These are phyloP conservation scores for Setophaga petechia DNA, from an alignment of 2,113 vertebrate species.

Conservation along the genomic window DNA sequence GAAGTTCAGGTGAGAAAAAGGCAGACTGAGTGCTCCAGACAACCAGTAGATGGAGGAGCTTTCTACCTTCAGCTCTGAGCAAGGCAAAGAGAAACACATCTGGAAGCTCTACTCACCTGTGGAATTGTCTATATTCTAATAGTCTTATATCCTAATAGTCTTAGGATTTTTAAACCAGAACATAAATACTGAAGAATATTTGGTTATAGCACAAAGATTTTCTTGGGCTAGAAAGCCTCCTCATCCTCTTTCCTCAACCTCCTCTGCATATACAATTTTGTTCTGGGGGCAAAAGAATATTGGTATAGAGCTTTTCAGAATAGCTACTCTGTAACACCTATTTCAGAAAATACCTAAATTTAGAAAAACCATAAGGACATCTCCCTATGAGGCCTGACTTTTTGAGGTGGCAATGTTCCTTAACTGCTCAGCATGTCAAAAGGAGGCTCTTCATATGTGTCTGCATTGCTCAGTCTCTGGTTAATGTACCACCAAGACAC, in stretches of 20 bases:
- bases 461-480: constrained; percentile 5
- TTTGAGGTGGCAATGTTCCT: constrained; percentile 2
- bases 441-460: constrained; percentile 6
- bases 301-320: background rate
- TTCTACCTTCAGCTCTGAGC: background rate
- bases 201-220: background rate
- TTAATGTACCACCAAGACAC: constrained; percentile 8
- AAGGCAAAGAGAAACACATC: background rate
- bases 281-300: background rate
- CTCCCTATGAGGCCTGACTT: background rate
- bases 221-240: background rate
- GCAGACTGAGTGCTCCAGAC: background rate
- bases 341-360: constrained; percentile 11
- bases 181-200: background rate
- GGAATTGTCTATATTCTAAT: background rate
- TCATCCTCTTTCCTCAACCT: background rate
- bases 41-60: background rate
- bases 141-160: background rate
- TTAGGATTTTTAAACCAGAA: background rate
- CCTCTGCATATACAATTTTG: background rate
- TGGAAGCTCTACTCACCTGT: background rate
- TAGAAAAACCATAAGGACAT: background rate
- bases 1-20: background rate
- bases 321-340: background rate
- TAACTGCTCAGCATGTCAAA: constrained; percentile 13